Conservation (phyloP, 2,888 invertebrate genomes). For the Lithosia quadra region DNA sequence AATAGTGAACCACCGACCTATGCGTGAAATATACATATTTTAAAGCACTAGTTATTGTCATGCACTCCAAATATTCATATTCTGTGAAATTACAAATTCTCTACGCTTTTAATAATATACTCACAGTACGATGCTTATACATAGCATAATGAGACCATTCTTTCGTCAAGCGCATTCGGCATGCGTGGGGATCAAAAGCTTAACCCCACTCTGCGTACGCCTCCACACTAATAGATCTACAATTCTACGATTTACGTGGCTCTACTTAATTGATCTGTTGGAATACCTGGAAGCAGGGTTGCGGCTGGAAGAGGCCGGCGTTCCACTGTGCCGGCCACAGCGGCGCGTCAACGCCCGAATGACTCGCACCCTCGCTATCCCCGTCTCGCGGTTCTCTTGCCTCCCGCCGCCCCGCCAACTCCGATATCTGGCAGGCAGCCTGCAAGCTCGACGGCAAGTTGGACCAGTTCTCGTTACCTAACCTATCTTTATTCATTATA, state of each 20-base stretch:
- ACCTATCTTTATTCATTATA: conserved; percentile 82
- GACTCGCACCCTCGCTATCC: conserved; percentile 55
- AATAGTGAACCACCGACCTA: conserved; percentile 41
- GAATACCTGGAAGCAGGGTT: conserved; percentile 87
- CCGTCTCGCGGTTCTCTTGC: conserved; percentile 59
- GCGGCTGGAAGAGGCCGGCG: conserved; percentile 79
- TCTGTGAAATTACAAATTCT: conserved; percentile 49
- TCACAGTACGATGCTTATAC: conserved; percentile 54
- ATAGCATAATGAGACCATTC: conserved; percentile 72
- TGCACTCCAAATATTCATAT: conserved; percentile 72
- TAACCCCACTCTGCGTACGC: conserved; percentile 53
- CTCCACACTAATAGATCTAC: conserved; percentile 66
- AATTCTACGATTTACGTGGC: conserved; percentile 64
- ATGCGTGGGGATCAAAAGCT: conserved; percentile 23
- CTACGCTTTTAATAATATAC: conserved; percentile 55
- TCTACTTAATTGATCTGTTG: conserved; percentile 86
- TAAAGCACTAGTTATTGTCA: conserved; percentile 85
- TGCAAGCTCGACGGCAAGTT: conserved; percentile 88
- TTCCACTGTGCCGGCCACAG: conserved; percentile 81
- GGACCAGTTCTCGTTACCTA: conserved; percentile 88
- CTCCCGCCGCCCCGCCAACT: conserved; percentile 73
- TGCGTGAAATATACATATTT: conserved; percentile 60
- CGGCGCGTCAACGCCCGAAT: conserved; percentile 66
- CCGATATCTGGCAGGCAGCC: conserved; percentile 89
- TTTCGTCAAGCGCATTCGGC: conserved; percentile 59